Percentiles rank a stretch among this genome's conserved stretches.
These are phyloP conservation scores for Melieria picta DNA, from an alignment of 2,888 invertebrate genomes.

Conservation along the genomic window DNA sequence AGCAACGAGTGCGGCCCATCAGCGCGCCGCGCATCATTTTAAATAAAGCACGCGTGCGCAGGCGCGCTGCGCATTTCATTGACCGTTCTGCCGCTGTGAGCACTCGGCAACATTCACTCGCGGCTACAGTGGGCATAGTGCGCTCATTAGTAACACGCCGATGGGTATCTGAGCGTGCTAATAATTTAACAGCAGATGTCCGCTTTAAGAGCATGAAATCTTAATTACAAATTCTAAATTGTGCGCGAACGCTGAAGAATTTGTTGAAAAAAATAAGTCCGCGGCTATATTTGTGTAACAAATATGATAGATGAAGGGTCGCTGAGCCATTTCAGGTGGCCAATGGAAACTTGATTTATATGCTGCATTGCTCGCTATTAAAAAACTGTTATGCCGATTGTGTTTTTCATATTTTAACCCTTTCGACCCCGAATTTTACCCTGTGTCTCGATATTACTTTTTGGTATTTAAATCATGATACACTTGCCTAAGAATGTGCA, in stretches of 20 bases:
- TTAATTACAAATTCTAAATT: conserved; percentile 29
- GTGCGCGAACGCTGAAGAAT: background rate
- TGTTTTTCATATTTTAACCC: no score
- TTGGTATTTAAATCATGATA: no score
- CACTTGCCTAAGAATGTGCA: no score
- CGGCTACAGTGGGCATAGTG: conserved; percentile 1
- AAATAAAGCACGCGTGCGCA: conserved; percentile 52
- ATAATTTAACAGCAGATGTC: conserved; percentile 23
- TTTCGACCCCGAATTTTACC: no score
- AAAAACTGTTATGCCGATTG: no score
- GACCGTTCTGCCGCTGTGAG: conserved; percentile 46
- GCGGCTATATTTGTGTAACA: no score
- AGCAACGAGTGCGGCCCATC: background rate
- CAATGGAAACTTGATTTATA: no score
- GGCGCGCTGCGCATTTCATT: conserved; percentile 45
- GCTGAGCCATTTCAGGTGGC: no score
- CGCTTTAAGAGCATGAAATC: conserved; percentile 17
- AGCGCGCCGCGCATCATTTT: conserved; percentile 9
- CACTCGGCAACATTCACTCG: conserved; percentile 1
- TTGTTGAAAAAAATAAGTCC: background rate
- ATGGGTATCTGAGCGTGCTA: conserved; percentile 35
- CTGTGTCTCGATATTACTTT: no score
- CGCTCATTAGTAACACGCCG: conserved; percentile 33
- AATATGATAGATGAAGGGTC: no score
- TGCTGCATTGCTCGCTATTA: no score